Evolutionary conservation across 2,888 invertebrate genomes (phyloP), one percentile per base, ranked within the genome.

Genomic region (Thereva nobilitata): DNA sequence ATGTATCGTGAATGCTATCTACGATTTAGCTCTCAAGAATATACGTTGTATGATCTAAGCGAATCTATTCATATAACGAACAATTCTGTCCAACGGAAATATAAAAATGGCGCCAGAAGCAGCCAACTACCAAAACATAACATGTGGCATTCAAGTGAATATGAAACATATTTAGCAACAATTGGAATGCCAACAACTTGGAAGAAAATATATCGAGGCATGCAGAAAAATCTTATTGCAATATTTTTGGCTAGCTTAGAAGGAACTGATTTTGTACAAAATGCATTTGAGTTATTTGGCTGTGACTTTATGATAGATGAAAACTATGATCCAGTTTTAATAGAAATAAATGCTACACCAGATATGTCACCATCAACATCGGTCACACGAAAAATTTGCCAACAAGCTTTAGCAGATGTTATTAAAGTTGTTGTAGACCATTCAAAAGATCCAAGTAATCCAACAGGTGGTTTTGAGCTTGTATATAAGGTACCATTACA

Each of bases 341-440:
- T 97, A 73, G 96, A 97, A 83, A 94, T 96, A 71, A 96, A 97
- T 82, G 91, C 92, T 2, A 89, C 90, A 75, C 95, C 95, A 0
- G 90, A 93, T 79, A 86, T 96, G 80, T 84, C 86, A 69, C 84
- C 88, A 34, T 93, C 92, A 37, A 95, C 95, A 0, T 86, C 86
- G 66, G 88, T 95, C 8, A 96, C 95, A 0, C 88, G 91, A 0
- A 85, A 87, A 72, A 87, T 96, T 77, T 95, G 95, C 77, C 87
- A 91, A 3, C 85, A 85, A 72, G 92, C 92, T 4, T 79, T 95
- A 12, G 88, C 92, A 73, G 95, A 96, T 81, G 85, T 92, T 34
- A 85, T 96, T 63, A 95, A 94, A 88, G 95, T 95, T 88, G 78
- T 80, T 41, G 72, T 80, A 9, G 80, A 80, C 70, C 67, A 75